Evolutionary conservation across 2,888 invertebrate species (phyloP), one percentile per base, ranked within the genome.

Genomic region (Archips crataeganus): DNA sequence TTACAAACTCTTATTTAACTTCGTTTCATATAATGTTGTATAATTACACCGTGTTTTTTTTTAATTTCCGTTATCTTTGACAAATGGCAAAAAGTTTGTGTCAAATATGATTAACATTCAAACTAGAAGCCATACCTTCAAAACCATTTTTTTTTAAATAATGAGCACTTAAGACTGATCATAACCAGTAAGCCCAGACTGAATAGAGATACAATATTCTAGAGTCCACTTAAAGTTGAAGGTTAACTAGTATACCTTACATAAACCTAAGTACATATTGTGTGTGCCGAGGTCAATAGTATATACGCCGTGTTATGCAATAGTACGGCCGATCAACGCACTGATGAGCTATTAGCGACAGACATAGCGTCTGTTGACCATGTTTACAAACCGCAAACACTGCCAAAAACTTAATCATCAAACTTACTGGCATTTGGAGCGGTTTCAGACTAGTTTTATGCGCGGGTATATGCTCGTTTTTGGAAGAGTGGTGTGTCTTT

Each of bases 331-430:
- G 45, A 63, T 62, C 62, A 63, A 66, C 54, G 51, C 42, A 51
- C 42, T 32, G 59, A 64, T 71, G 71, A 59, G 57, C 59, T 65
- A 71, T 71, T 60, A 71, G 65, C 63, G 57, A 61, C 61, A 39
- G 57, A 61, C 61, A 39, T 15, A 45, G 34, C 15, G 64, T 64
- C 15, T 59, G 39, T 60, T 49, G 36, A n/a, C 36, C 49, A 47
- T 10, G 59, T 36, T 23, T 54, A 32, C 5, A 42, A 42, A 54
- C 59, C 13, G n/a, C 54, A n/a, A 34, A 39, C 51, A 71, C 42
- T 66, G 3, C 10, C 57, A 32, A 57, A 54, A 6, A 3, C 54
- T 49, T 49, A 54, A 54, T 54, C 15, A 54, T 49, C n/a, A n/a
- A 15, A 54, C 2, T 57, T 57, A 32, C 10, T 57, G 1, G 6